Base-by-base conservation (phyloP, 2,888 invertebrate genomes). In the Cataglyphis altisquamis region DNA sequence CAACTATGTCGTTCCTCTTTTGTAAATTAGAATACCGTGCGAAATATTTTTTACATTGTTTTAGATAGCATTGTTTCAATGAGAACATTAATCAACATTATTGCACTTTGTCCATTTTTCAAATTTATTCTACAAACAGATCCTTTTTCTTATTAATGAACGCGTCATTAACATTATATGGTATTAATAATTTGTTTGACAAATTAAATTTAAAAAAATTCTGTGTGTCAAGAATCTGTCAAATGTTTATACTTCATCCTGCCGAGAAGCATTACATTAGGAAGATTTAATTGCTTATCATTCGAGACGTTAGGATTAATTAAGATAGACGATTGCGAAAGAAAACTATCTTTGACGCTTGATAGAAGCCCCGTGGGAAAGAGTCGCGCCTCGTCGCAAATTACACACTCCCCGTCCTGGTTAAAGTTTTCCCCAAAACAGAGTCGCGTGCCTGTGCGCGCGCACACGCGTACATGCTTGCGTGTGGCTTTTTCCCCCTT, bases 401-500 rank as follows among this genome's bases (percentile, higher is more conserved):
- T 80, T 80, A 72, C 48, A 52, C 48, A 52, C 78, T 80, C 72
- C 72, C 60, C 45, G 36, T 45, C 18, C 78, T 21, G 9, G 68
- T 10, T 55, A 57, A 80, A 60, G 32, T 45, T 72, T 60, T 29
- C 45, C 72, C 60, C 25, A 80, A 78, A 80, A 80, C 78, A 72
- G 45, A 25, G 25, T 62, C 72, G 72, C 60, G 78, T 72, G 78
- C 32, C 60, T 60, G 29, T 45, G 29, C 57, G 57, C 41, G 72
- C 57, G 72, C 32, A 60, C 21, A 45, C 25, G 60, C 36, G 12
- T n/a, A 12, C 36, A 21, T 21, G 57, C 45, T 29, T 8, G 48
- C 6, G 5, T 9, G 32, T 32, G 32, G 32, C 6, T 21, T 6
- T n/a, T n/a, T 48, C 48, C 6, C 48, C 6, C 48, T n/a, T n/a